phyloP scores from a whole-genome alignment of 1,140 invertebrate species.

The Latrodectus geometricus region DNA sequence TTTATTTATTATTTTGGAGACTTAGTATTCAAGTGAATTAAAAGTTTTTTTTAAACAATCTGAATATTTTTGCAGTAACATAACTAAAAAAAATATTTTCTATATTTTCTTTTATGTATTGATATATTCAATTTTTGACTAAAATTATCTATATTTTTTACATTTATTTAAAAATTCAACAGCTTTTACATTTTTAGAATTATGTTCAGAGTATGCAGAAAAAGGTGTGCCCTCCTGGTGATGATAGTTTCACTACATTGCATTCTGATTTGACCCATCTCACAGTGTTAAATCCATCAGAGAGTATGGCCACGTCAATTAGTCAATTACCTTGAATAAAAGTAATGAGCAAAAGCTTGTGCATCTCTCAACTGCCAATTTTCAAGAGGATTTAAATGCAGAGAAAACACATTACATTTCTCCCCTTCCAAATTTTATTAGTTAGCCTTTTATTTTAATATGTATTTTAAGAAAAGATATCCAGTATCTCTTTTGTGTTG shows the following conservation, averaged over 20 bases:
- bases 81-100: too few relatives aligned
- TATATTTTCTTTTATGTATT: not conserved
- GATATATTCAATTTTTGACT: not conserved
- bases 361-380: constrained; percentile 45
- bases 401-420: constrained; percentile 35
- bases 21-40: too few relatives aligned
- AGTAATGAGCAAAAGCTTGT: not conserved
- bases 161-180: not conserved
- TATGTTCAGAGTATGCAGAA: constrained; percentile 84
- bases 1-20: too few relatives aligned
- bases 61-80: too few relatives aligned
- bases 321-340: constrained; percentile 57
- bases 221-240: constrained; percentile 75
- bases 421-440: constrained; percentile 1
- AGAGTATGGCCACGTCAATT: constrained; percentile 64
- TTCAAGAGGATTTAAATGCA: not conserved
- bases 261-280: constrained; percentile 80
- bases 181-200: constrained; percentile 73
- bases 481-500: constrained; percentile 25
- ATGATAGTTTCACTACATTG: constrained; percentile 78
- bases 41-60: too few relatives aligned
- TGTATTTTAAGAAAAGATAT: not conserved
- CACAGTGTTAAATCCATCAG: constrained; percentile 73
- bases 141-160: not conserved
- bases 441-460: too few relatives aligned